phyloP scores from a whole-genome alignment of 2,113 vertebrate species.

The Gambusia affinis region DNA sequence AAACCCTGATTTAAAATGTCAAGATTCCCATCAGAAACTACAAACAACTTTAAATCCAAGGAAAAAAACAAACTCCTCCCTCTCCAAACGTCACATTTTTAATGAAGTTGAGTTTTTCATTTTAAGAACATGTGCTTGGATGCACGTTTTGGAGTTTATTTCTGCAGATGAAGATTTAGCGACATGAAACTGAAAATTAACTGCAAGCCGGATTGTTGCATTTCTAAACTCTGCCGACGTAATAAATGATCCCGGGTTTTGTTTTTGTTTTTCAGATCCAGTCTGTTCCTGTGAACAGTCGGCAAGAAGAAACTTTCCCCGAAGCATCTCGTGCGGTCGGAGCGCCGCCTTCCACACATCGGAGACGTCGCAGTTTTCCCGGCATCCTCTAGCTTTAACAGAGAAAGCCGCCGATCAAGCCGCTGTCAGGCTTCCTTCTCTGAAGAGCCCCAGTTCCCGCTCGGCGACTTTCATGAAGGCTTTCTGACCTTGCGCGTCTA shows the following conservation, averaged over 20 bases:
- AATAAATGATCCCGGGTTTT: not conserved
- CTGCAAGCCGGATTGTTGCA: not conserved
- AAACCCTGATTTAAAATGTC: not conserved
- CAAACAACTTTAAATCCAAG: not conserved
- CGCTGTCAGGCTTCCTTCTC: conserved; percentile 10
- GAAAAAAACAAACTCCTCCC: not conserved
- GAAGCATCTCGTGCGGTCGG: conserved; percentile 7
- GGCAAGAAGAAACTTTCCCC: conserved; percentile 33
- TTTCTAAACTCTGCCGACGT: not conserved
- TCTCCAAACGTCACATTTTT: not conserved
- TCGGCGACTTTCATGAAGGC: conserved; percentile 14
- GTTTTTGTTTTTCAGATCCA: conserved; percentile 61
- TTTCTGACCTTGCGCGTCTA: conserved; percentile 53
- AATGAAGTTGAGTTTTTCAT: not conserved
- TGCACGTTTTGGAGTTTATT: not conserved
- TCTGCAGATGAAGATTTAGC: not conserved
- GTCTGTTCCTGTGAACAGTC: conserved; percentile 42
- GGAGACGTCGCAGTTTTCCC: conserved; percentile 18
- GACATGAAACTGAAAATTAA: not conserved
- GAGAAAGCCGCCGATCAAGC: conserved; percentile 16
- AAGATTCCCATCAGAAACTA: not conserved
- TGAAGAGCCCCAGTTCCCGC: not conserved
- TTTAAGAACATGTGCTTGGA: not conserved
- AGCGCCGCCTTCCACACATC: conserved; percentile 13
- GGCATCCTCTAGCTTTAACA: conserved; percentile 1